Base-by-base conservation (phyloP, 2,888 invertebrate genomes). In the Saturnia japonica region DNA sequence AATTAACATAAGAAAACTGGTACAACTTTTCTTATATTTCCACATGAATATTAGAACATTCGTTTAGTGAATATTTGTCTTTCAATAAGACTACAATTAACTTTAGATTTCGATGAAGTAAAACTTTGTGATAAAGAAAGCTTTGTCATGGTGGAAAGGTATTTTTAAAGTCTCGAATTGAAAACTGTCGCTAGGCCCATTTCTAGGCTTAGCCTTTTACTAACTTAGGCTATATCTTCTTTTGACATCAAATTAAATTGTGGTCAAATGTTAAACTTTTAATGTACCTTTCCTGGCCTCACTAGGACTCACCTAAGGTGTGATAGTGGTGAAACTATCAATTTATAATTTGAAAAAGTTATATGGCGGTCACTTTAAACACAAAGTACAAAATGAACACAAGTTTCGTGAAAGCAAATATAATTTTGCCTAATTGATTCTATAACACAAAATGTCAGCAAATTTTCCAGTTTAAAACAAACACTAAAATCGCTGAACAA, bases 401-500 rank as follows among this genome's bases (percentile, higher is more conserved):
- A 28, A 28, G 28, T 60, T 60, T 14, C 28, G 6, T 28, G 1
- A 57, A 57, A 57, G 14, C 28, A 28, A 28, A 60, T 25, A 60
- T 25, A 60, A 60, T 25, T 12, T 60, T 19, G 12, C 57, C 28
- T 28, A 60, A 60, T 28, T 60, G 57, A 57, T 25, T 14, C 2
- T 28, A 14, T 57, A 57, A 60, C 57, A 25, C 57, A 28, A 28
- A 60, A 60, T 60, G 28, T 60, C 28, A 60, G 57, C 57, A 60
- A 60, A 60, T 60, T n/a, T 28, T 1, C 25, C 14, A 60, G 57
- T 60, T 60, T 25, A 60, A 60, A 60, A 60, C 57, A 60, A 60
- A 60, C 57, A 28, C 57, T 57, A 25, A 28, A 60, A 28, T 60
- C 57, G 28, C 57, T 60, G 14, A 60, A 60, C 57, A 60, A 60